These are phyloP conservation scores for Avahi laniger DNA, from an alignment of 2,797 vertebrate species.

Conservation along the genomic window DNA sequence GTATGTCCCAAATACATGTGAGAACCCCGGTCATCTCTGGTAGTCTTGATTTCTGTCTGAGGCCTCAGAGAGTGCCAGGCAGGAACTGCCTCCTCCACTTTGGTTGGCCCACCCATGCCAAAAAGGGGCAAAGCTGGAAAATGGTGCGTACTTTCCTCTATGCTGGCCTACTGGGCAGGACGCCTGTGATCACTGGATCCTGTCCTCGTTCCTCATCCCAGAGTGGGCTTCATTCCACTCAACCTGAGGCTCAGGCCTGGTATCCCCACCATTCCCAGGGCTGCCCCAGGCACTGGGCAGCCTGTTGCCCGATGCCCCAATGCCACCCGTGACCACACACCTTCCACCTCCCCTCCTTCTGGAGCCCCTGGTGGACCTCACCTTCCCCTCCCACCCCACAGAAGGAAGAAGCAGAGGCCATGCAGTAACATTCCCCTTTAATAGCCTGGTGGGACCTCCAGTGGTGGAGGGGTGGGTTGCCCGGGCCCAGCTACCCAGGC, in stretches of 20 bases:
- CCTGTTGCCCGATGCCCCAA: neutral
- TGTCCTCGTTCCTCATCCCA: neutral
- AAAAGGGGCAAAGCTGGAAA: neutral
- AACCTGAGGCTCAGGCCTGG: neutral
- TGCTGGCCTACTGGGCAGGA: neutral
- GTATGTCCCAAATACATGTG: neutral
- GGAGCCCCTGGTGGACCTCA: neutral
- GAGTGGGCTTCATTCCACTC: neutral
- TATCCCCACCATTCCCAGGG: neutral
- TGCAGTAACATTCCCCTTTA: conserved; percentile 83
- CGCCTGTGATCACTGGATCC: neutral
- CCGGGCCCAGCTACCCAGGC: conserved; percentile 42
- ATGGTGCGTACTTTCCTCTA: too few species aligned
- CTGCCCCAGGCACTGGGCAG: neutral
- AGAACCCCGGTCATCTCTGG: neutral
- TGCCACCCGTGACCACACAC: neutral
- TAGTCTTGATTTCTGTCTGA: neutral
- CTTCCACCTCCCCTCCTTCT: neutral
- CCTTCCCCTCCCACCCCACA: conserved; percentile 34
- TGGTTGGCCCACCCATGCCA: neutral
- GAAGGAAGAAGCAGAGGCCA: conserved; percentile 69
- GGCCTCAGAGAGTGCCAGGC: neutral
- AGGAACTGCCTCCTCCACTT: neutral
- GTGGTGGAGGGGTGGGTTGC: conserved; percentile 71
- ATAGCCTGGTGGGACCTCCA: conserved; percentile 71